Evolutionary conservation across 2,113 vertebrate genomes (phyloP), one percentile per base, ranked within the genome.

Genomic region (Leiothrix lutea): DNA sequence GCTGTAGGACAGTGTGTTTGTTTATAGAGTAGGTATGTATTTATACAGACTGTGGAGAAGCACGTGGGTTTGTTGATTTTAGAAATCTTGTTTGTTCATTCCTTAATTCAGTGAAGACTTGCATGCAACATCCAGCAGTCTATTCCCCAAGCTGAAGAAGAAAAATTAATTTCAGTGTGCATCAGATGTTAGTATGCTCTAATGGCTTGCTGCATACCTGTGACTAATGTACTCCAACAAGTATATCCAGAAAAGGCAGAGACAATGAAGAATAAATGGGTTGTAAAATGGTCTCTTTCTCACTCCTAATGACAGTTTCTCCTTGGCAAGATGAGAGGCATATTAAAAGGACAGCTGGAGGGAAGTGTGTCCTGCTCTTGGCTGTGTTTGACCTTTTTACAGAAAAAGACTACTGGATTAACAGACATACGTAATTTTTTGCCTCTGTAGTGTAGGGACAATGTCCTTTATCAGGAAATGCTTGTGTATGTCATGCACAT

Each of bases 221-320:
- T 80, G 79, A 92, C 84, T 93, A 90, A 87, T 82, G 71, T 69
- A 94, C 78, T 95, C 86, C 64, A 69, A n/a, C 11, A 61, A 94
- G 62, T 91, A 61, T 57, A 42, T 80, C 66, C 71, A 82, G 71
- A 93, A 95, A 70, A 88, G 35, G 25, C 50, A 58, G 29, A 86
- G 60, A 72, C 61, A 47, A 22, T 74, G 65, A 45, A 57, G 45
- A 80, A 40, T n/a, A 42, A 96, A 88, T 96, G 53, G 64, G 13
- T 85, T 78, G 67, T 96, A 70, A 94, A 96, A 95, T 31, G n/a
- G 57, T 81, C 64, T 90, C 61, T 94, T 74, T 79, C 83, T 69
- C 62, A 31, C n/a, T 78, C 61, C n/a, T 72, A 82, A 56, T 72
- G 45, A 33, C 2, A 1, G 31, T 78, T 88, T 86, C 60, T 87